Conservation (phyloP, 2,113 vertebrate species). For the Nycticorax nycticorax region DNA sequence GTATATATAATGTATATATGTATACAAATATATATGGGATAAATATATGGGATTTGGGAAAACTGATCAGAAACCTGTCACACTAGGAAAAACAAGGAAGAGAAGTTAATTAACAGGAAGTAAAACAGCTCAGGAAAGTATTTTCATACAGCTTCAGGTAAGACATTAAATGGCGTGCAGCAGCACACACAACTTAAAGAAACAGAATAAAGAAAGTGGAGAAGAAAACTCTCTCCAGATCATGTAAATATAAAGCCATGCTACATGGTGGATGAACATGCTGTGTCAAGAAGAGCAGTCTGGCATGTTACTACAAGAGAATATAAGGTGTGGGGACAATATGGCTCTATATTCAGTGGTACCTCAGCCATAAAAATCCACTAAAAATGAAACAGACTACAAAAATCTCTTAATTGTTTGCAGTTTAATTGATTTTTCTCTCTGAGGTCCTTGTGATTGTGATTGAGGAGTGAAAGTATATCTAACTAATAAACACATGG, state of each 20-base stretch:
- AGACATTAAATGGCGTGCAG: neutral
- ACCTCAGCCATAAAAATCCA: neutral
- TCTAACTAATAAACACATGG: conserved; percentile 6
- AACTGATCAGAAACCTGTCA: neutral
- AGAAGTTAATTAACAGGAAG: neutral
- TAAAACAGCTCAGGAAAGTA: neutral
- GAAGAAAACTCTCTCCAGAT: neutral
- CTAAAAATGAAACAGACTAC: neutral
- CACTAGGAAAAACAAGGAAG: neutral
- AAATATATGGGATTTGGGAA: neutral
- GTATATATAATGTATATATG: neutral
- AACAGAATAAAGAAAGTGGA: neutral
- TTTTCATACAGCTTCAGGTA: neutral
- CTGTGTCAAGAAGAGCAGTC: neutral
- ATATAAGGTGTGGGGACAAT: neutral
- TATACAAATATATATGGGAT: neutral
- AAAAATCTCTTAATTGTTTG: neutral
- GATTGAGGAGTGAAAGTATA: neutral
- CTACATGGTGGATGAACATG: neutral
- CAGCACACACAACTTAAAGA: neutral
- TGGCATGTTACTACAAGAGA: neutral
- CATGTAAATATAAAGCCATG: neutral
- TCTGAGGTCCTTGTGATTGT: neutral
- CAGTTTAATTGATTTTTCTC: neutral
- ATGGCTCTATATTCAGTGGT: neutral